Base-by-base conservation (phyloP, 2,113 vertebrate genomes). In the Bubo bubo region DNA sequence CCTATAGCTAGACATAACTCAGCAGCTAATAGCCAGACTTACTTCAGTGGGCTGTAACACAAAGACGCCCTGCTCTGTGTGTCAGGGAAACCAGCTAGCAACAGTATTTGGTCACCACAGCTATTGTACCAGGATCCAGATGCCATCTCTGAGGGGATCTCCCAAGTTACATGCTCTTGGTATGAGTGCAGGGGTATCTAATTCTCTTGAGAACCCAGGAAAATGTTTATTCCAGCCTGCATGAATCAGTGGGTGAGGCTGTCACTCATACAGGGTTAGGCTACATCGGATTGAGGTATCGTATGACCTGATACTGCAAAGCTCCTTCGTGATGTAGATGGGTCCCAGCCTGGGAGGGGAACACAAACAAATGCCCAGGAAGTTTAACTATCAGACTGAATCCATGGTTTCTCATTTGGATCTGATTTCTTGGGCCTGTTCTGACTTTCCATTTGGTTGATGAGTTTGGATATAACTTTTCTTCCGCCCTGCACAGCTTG, bases 221-320 rank as follows among this genome's bases (percentile, higher is more conserved):
- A 21, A 14, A 45, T 1, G 11, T 37, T 60, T 47, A 30, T 50
- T 72, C 34, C 90, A 88, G 89, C 56, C n/a, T 5, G 14, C 0
- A 1, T 3, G 67, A 47, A 34, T 4, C 23, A 1, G 12, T 9
- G 75, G 53, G n/a, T 8, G 76, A 79, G 72, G 64, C 64, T 86
- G 86, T 24, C 47, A 6, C 50, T 12, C 8, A 1, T 7, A 5
- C 4, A 30, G 77, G 39, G 59, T 35, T 28, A 12, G 14, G 52
- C 9, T 37, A 5, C 8, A 0, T 1, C n/a, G 59, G 47, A 5
- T 1, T 6, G 41, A 39, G 59, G 9, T 12, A 2, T n/a, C 4
- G 0, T 2, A 19, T 30, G 64, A 4, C 58, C 74, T 9, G 60
- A 6, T 1, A 14, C 1, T 37, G 28, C 45, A 18, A 32, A 49